These are phyloP conservation scores for Paedocypris micromegethes DNA, from an alignment of 2,797 vertebrate species.

Conservation along the genomic window DNA sequence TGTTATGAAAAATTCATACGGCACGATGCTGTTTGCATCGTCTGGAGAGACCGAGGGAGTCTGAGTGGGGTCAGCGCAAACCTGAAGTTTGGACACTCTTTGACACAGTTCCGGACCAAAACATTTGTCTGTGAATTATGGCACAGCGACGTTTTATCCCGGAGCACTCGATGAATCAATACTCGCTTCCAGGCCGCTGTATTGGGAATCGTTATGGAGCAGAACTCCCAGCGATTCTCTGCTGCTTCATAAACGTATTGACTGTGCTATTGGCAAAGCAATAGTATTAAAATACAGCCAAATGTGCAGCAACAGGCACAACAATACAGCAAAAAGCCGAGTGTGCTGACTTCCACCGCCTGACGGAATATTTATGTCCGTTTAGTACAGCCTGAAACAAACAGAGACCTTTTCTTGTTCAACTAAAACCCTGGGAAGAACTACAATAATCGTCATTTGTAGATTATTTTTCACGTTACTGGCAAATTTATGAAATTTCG, in stretches of 20 bases:
- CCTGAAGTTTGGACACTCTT: constrained; percentile 7
- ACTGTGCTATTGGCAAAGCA: constrained; percentile 71
- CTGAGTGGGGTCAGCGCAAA: constrained; percentile 18
- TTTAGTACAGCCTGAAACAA: constrained; percentile 35
- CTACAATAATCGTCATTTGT: too few species aligned
- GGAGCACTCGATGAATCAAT: constrained; percentile 47
- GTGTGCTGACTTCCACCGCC: constrained; percentile 24
- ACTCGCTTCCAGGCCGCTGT: constrained; percentile 47
- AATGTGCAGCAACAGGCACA: constrained; percentile 57
- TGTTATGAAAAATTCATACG: constrained; percentile 77
- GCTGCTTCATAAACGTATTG: constrained; percentile 56
- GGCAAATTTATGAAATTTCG: too few species aligned
- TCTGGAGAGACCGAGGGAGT: constrained; percentile 51
- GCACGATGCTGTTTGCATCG: constrained; percentile 52
- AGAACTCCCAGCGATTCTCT: constrained; percentile 55
- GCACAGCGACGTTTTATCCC: not conserved
- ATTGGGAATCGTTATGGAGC: constrained; percentile 55
- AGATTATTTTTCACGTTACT: too few species aligned
- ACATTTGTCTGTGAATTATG: constrained; percentile 43
- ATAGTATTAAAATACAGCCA: constrained; percentile 58
- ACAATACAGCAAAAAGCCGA: constrained; percentile 49
- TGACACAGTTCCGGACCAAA: constrained; percentile 30
- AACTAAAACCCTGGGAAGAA: too few species aligned
- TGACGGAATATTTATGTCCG: constrained; percentile 47
- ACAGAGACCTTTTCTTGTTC: not conserved